Evolutionary conservation across 92 coral and sea anemone species (phyloP).

Genomic region (Chrysogorgia sp.): DNA sequence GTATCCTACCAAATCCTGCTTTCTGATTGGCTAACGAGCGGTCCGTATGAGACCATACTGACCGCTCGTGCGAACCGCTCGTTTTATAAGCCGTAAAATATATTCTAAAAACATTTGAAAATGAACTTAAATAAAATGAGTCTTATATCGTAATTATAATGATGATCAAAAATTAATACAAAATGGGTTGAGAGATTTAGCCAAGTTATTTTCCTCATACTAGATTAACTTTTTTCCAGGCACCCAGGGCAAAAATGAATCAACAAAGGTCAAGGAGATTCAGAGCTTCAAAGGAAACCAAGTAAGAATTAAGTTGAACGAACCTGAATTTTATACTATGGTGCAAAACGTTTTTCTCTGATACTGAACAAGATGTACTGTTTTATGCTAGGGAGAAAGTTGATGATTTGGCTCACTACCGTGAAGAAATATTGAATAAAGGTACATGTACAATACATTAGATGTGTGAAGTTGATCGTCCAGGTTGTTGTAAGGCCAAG

Average conservation of each 20-base stretch:
- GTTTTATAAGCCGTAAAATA: too few species aligned
- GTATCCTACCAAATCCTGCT: too few species aligned
- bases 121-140: too few species aligned
- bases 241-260: constrained; percentile 99
- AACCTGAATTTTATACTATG: background rate
- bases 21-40: too few species aligned
- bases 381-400: constrained; percentile 73
- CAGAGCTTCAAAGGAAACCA: constrained; percentile 97
- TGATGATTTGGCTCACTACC: constrained; percentile 75
- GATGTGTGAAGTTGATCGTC: background rate
- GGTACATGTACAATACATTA: constrained; percentile 48
- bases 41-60: too few species aligned
- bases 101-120: too few species aligned
- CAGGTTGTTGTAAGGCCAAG: too few species aligned
- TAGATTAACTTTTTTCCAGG: constrained; percentile 53
- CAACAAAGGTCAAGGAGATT: constrained; percentile 96
- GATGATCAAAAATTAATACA: too few species aligned
- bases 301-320: constrained; percentile 45
- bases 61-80: too few species aligned
- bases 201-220: background rate
- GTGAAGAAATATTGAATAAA: constrained; percentile 79
- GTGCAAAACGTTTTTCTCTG: too few species aligned
- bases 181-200: background rate
- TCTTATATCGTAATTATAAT: too few species aligned
- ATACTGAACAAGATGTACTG: too few species aligned